Conservation (phyloP, 2,113 vertebrate genomes). For the Trematomus loennbergii region DNA sequence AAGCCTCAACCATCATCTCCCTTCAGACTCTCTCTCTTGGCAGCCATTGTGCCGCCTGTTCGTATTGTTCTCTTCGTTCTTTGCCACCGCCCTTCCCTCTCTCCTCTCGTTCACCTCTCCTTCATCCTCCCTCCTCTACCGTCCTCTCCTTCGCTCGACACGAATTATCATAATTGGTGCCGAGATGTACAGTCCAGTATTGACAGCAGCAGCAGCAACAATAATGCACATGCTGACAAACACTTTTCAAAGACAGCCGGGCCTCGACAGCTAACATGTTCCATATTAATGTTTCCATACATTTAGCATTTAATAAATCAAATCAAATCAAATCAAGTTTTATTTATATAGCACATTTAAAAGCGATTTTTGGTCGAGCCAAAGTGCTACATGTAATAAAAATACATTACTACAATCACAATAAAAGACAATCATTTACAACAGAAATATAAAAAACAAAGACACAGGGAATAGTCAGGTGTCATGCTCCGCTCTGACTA, state of each 20-base stretch:
- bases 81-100: neutral
- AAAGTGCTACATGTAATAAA: too few relatives aligned
- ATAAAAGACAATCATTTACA: too few relatives aligned
- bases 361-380: too few relatives aligned
- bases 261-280: neutral
- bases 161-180: slow-evolving; percentile 30
- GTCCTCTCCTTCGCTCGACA: slow-evolving; percentile 1
- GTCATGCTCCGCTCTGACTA: too few relatives aligned
- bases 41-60: slow-evolving; percentile 16
- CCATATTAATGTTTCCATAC: neutral
- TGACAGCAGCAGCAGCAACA: slow-evolving; percentile 37
- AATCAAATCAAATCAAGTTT: too few relatives aligned
- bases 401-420: too few relatives aligned
- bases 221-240: slow-evolving; percentile 34
- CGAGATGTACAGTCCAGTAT: slow-evolving; percentile 14
- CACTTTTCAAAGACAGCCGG: slow-evolving; percentile 45
- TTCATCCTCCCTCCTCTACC: slow-evolving; percentile 24
- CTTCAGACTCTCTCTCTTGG: neutral
- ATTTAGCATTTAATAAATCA: neutral
- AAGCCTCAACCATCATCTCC: neutral
- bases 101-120: slow-evolving; percentile 31
- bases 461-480: too few relatives aligned
- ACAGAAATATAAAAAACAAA: too few relatives aligned
- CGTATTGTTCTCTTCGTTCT: slow-evolving; percentile 36
- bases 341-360: too few relatives aligned